Percentiles rank a stretch among this genome's conserved stretches.
These are phyloP conservation scores for Lepidocyrtoides sp. DNA, from an alignment of 2,888 invertebrate species.

Conservation along the genomic window DNA sequence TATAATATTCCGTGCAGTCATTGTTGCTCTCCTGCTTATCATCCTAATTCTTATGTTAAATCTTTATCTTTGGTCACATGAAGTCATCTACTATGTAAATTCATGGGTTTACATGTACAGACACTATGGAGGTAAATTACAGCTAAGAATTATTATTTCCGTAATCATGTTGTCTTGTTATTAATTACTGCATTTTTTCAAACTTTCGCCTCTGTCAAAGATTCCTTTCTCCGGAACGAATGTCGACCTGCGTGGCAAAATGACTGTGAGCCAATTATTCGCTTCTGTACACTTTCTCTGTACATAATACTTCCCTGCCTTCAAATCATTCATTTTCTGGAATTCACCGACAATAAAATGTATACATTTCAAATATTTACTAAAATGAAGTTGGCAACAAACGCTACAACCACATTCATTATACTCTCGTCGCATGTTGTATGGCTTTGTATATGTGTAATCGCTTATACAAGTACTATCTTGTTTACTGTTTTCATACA, in stretches of 20 bases:
- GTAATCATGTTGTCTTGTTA: no score
- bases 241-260: not conserved
- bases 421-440: not conserved
- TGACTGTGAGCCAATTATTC: not conserved
- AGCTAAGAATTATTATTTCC: not conserved
- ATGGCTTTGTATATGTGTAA: not conserved
- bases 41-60: not conserved
- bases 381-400: not conserved
- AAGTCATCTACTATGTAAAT: conserved; percentile 22
- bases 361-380: conserved; percentile 13
- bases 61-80: not conserved
- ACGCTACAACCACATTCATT: not conserved
- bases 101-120: conserved; percentile 23
- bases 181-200: not conserved
- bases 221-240: not conserved
- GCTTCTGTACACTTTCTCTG: not conserved
- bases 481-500: conserved; percentile 47
- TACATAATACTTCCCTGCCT: conserved; percentile 3
- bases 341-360: conserved; percentile 41
- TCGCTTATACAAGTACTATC: not conserved
- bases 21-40: not conserved
- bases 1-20: conserved; percentile 21
- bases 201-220: not conserved
- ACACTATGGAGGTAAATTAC: conserved; percentile 41
- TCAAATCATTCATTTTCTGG: conserved; percentile 36